Conservation (phyloP, 2,113 vertebrate genomes). For the Aythya baeri region DNA sequence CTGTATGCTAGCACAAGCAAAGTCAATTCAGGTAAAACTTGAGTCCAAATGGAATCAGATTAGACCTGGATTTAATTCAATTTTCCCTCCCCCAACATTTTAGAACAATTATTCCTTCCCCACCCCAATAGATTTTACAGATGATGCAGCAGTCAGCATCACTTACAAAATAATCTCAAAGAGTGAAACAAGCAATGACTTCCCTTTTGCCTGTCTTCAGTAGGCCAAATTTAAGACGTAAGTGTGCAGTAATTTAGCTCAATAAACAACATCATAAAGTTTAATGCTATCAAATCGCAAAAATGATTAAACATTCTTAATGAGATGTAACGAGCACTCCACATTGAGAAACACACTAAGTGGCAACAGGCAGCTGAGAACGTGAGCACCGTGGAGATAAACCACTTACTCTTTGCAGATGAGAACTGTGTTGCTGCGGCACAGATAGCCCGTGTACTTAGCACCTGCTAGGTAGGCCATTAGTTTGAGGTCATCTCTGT, state of each 20-base stretch:
- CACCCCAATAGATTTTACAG: background rate
- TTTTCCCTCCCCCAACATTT: rapidly evolving
- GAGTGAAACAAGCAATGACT: background rate
- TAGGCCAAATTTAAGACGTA: background rate
- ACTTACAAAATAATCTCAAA: background rate
- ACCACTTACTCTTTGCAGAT: slow-evolving; percentile 94
- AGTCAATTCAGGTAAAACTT: background rate
- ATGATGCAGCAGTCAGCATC: background rate
- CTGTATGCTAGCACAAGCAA: rapidly evolving
- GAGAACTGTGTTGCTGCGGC: slow-evolving; percentile 95
- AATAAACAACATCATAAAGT: background rate
- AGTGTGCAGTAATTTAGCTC: background rate
- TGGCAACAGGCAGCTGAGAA: background rate
- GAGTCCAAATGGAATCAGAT: background rate
- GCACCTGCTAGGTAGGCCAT: slow-evolving; percentile 95
- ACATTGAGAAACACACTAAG: background rate
- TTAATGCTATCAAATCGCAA: background rate
- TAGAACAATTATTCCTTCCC: background rate
- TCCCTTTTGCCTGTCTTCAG: background rate
- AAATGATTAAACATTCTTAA: background rate
- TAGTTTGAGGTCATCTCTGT: slow-evolving; percentile 95
- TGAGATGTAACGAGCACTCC: background rate
- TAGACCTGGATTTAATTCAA: background rate
- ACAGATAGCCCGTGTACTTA: slow-evolving; percentile 94
- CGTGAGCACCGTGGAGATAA: rapidly evolving